Evolutionary conservation across 2,113 vertebrate species (phyloP), one percentile per base, ranked within the genome.

Genomic region (Lampris incognitus): DNA sequence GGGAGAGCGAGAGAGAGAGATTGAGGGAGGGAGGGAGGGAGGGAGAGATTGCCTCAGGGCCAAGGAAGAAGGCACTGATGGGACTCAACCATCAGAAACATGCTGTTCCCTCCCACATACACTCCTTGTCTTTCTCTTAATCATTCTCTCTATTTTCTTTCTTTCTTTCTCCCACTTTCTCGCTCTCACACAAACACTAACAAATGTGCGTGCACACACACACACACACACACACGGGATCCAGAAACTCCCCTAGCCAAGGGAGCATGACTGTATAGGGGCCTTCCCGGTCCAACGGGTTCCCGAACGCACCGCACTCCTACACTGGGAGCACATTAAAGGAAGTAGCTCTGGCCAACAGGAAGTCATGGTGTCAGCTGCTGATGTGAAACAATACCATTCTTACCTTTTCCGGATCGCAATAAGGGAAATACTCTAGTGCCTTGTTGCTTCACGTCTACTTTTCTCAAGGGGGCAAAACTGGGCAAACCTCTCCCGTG

Each of bases 41-140:
- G 24, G 84, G 77, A 82, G 69, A 66, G 10, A 9, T 52, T 13
- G 74, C 88, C 82, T 76, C 9, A 36, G 81, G 83, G 80, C 56
- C 69, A 39, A 13, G 52, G 52, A 42, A 80, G 51, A 56, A 81
- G 73, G 85, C 74, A 78, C 78, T 79, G 75, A 88, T 68, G 72
- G 51, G 49, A 60, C 76, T 72, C 66, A 77, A 70, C 48, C 66
- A 56, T 38, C 74, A 82, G 67, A 86, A 79, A 82, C 81, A 85
- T 55, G 81, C 81, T 85, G 69, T 84, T 88, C 83, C 50, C 77
- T 78, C 64, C 73, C 67, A 78, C 85, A 82, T 67, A 46, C 48
- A 66, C 69, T 51, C 24, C 51, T 37, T 37, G 24, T n/a, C 41
- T 54, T 50, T 37, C 58, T 41, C 58, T 60, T 37, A 38, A n/a